phyloP scores from a whole-genome alignment of 2,113 vertebrate species.

The Zosterops lateralis region DNA sequence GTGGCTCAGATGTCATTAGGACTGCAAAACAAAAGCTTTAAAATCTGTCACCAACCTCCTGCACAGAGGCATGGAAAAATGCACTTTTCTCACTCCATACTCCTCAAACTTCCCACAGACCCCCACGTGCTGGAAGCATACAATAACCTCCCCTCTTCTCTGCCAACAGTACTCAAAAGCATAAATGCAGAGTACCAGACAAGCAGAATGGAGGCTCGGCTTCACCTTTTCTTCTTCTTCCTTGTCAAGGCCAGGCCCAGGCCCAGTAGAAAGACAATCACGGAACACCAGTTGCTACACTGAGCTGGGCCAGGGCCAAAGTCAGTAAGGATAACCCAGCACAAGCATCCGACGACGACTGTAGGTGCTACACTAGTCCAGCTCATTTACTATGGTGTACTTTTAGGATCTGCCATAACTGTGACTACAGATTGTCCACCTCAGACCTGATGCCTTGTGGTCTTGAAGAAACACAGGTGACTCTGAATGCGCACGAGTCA shows the following conservation, averaged over 20 bases:
- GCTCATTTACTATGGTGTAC: fast-evolving
- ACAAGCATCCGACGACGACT: background rate
- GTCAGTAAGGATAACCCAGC: background rate
- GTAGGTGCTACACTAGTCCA: fast-evolving
- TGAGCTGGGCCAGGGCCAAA: background rate
- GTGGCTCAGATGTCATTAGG: background rate
- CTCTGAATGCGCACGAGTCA: fast-evolving
- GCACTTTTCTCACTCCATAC: background rate
- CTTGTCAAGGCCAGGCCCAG: background rate
- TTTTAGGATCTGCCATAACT: background rate
- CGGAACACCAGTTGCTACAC: fast-evolving
- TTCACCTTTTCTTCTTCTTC: background rate
- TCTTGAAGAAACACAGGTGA: background rate
- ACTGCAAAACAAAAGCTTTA: background rate
- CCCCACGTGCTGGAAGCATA: fast-evolving
- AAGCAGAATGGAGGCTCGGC: background rate
- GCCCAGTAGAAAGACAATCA: background rate
- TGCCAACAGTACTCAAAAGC: background rate
- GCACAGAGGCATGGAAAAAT: fast-evolving
- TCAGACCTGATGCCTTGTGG: background rate
- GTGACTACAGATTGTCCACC: background rate
- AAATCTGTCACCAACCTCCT: background rate
- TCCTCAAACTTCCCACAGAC: background rate
- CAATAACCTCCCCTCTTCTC: background rate
- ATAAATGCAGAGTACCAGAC: background rate